phyloP scores from a whole-genome alignment of 2,797 vertebrate genomes.

The Heliangelus exortis region DNA sequence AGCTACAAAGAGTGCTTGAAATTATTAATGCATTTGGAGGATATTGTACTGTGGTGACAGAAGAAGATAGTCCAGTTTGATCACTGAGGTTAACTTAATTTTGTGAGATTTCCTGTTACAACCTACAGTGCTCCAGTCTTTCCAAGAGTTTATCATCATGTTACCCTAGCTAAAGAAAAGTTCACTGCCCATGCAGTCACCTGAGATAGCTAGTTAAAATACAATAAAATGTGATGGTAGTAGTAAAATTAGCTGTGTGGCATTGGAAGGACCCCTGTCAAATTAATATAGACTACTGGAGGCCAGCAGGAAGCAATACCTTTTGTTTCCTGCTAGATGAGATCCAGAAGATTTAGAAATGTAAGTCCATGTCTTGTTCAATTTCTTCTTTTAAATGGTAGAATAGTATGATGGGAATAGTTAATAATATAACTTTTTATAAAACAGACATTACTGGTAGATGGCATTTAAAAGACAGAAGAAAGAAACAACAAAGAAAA shows the following conservation, averaged over 20 bases:
- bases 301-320: background rate
- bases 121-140: background rate
- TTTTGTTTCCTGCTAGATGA: background rate
- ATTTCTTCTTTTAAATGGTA: background rate
- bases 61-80: background rate
- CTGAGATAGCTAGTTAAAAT: background rate
- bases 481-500: background rate
- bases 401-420: background rate
- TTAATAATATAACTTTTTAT: background rate
- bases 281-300: background rate
- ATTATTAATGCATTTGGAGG: background rate
- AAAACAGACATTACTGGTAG: background rate
- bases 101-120: background rate
- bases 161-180: background rate
- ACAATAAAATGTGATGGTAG: background rate
- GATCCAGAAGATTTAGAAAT: background rate
- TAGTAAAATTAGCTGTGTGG: background rate
- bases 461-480: background rate
- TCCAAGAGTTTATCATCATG: background rate
- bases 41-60: background rate
- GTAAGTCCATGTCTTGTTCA: background rate
- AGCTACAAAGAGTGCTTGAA: background rate
- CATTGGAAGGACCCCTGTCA: background rate
- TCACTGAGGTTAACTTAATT: background rate
- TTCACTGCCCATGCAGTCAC: background rate